Conservation (phyloP, 2,113 vertebrate species). For the Salvelinus alpinus region DNA sequence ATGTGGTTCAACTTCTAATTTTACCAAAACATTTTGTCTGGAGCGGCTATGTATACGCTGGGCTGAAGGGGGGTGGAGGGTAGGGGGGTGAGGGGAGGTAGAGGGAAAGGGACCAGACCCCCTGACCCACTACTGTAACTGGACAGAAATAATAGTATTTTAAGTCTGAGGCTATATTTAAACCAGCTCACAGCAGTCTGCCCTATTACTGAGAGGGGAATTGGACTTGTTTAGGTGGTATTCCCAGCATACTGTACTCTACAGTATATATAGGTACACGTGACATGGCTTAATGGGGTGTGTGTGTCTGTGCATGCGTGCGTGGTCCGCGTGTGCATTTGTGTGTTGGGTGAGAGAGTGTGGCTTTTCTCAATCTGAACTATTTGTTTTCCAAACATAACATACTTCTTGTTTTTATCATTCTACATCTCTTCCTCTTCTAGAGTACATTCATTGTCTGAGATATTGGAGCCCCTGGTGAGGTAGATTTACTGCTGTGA, state of each 20-base stretch:
- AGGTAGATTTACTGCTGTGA: constrained; percentile 16
- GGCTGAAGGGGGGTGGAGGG: constrained; percentile 3
- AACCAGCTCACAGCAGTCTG: constrained; percentile 3
- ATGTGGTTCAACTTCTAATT: constrained; percentile 65
- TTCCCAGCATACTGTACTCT: neutral
- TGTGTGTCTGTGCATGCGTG: neutral
- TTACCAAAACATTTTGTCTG: constrained; percentile 44
- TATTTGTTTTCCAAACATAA: neutral
- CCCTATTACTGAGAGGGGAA: neutral
- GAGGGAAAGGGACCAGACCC: neutral
- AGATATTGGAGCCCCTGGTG: neutral
- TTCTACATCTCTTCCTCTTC: neutral
- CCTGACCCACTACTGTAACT: constrained; percentile 2
- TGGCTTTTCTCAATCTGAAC: neutral
- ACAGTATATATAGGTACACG: neutral
- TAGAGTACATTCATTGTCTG: neutral
- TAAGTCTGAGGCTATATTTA: constrained; percentile 21
- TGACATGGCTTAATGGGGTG: neutral
- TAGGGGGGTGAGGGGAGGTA: constrained; percentile 6
- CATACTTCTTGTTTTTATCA: neutral
- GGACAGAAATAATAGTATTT: constrained; percentile 6
- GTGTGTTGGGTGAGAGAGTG: neutral
- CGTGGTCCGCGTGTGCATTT: neutral
- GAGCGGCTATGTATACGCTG: constrained; percentile 22
- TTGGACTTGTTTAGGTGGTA: constrained; percentile 1